Base-by-base conservation (phyloP, 2,888 invertebrate genomes). In the Epistrophella euchroma region DNA sequence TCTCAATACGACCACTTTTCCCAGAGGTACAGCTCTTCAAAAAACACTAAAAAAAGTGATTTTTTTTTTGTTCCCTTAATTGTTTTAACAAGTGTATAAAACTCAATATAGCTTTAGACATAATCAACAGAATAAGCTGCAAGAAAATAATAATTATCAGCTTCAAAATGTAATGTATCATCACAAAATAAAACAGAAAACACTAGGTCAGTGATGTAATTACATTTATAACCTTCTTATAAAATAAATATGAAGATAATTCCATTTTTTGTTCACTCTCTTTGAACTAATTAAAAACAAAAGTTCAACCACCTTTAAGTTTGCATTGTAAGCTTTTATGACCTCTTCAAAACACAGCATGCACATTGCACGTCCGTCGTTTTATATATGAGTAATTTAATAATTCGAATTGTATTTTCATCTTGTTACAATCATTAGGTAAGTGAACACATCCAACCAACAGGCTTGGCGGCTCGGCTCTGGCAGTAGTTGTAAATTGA, bases 381-480 rank as follows among this genome's bases (percentile, higher is more conserved):
- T 47, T 66, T 47, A 19, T 47, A 47, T 47, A 19, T 43, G 47
- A 47, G 35, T 15, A 66, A 66, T 66, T 66, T 47, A 66, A 47
- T 47, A 66, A 66, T 35, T 35, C 19, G 9, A 35, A 13, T 22
- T 15, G 11, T 64, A 62, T 19, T 35, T 35, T 47, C 43, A 64
- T 64, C 66, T 47, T 5, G n/a, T 35, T 66, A 47, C 45, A 32
- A 32, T 47, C 47, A 66, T 66, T 66, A 47, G 35, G 35, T 47
- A 66, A 66, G 64, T 17, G n/a, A 7, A 32, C 3, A n/a, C 32
- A 32, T 55, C 28, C 37, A 35, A 37, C 19, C 19, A 37, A 40
- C 60, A 62, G 45, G 62, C 43, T 43, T 62, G 35, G 10, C 19
- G 19, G 4, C 19, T 15, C 19, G 4, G 1, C 7, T 1, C 7